Base-by-base conservation (phyloP, 2,888 invertebrate species). In the Pandemis heparana region DNA sequence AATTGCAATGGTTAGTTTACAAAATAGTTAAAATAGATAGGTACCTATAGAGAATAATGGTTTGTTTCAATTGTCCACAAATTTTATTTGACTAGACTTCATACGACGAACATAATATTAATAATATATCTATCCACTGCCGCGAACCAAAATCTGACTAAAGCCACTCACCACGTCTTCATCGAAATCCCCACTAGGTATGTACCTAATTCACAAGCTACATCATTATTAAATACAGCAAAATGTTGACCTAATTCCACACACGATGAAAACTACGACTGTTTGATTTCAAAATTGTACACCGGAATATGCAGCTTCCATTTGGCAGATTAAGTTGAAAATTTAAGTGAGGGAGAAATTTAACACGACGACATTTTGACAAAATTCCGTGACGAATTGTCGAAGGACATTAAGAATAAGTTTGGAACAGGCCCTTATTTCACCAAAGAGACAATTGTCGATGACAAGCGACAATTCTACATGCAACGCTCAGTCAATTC, bases 191-290 rank as follows among this genome's bases (percentile, higher is more conserved):
- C 18, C 61, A 16, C 12, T 69, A n/a, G n/a, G n/a, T n/a, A n/a
- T n/a, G n/a, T n/a, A n/a, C n/a, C n/a, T n/a, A 69, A 51, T 61
- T 69, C n/a, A 61, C 60, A 48, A 68, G 69, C 69, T 46, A 38
- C 61, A 61, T 12, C 48, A 16, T 69, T 61, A 61, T 69, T 10
- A 61, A 69, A 69, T 46, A 23, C 12, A 16, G 38, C 60, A 60
- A 46, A 60, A 60, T n/a, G 59, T 67, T 60, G 68, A 60, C 68
- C 68, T 38, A 68, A n/a, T 68, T 68, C 18, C 59, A 48, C n/a
- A 23, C 10, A 53, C 10, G 39, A 16, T 16, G 64, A 48, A 48
- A 64, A 46, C 18, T 14, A 46, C 48, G 16, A 6, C 6, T 51
- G 16, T 5, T 51, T 16, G 7, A 51, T 51, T 32, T 51, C 16